A percentile compares a stretch with the other conserved stretches of the same genome.
Conservation (phyloP, 2,888 invertebrate species). For the Drosophila paramelanica region DNA sequence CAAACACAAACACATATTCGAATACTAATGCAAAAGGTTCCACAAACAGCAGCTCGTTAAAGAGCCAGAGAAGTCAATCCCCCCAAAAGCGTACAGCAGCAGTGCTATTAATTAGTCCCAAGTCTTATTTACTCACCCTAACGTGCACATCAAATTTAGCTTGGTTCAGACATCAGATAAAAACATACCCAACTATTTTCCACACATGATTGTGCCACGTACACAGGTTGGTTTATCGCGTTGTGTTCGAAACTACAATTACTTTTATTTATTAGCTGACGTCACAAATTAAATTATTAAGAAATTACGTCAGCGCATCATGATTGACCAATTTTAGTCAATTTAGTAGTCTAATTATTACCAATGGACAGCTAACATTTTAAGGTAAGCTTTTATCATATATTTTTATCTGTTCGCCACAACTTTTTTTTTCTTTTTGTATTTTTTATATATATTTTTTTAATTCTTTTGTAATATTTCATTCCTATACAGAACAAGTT, state of each 20-base stretch:
- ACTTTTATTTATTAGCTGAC: slow-evolving; percentile 4
- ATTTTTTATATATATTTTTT: neutral
- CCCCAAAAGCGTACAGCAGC: slow-evolving; percentile 11
- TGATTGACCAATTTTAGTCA: neutral
- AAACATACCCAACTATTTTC: slow-evolving; percentile 4
- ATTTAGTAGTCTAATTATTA: neutral
- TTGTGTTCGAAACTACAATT: slow-evolving; percentile 17
- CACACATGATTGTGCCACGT: slow-evolving; percentile 24
- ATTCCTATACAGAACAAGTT: too few species aligned
- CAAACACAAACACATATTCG: slow-evolving; percentile 13
- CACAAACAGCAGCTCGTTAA: slow-evolving; percentile 36
- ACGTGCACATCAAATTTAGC: slow-evolving; percentile 18
- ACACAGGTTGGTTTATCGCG: slow-evolving; percentile 9
- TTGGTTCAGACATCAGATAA: slow-evolving; percentile 13
- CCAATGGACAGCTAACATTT: too few species aligned
- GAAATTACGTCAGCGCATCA: neutral
- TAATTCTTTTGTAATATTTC: too few species aligned
- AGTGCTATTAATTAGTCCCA: slow-evolving; percentile 37
- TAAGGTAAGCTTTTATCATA: too few species aligned
- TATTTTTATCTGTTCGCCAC: too few species aligned
- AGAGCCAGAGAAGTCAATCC: slow-evolving; percentile 14
- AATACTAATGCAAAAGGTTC: slow-evolving; percentile 22
- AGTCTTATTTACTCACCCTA: slow-evolving; percentile 34
- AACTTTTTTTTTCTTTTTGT: neutral
- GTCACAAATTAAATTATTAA: slow-evolving; percentile 1